These are phyloP conservation scores for Plagodis pulveraria DNA, from an alignment of 2,888 invertebrate genomes.

Conservation along the genomic window DNA sequence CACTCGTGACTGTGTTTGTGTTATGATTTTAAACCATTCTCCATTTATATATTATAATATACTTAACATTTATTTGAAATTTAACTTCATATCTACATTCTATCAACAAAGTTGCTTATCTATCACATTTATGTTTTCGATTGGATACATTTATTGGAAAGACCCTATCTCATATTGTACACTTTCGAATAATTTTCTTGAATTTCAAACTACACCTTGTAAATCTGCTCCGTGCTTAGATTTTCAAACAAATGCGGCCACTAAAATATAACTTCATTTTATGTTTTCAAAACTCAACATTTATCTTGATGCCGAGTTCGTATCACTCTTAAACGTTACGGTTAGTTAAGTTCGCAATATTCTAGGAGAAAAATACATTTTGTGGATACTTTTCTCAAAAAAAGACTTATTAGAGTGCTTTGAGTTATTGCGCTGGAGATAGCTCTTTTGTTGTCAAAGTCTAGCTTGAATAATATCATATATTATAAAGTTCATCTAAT, in stretches of 20 bases:
- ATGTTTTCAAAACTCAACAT: slow-evolving; percentile 17
- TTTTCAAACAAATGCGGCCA: slow-evolving; percentile 19
- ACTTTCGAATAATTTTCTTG: slow-evolving; percentile 14
- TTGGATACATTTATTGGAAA: slow-evolving; percentile 3
- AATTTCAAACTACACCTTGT: slow-evolving; percentile 20
- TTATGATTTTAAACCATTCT: no score
- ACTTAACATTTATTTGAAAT: no score
- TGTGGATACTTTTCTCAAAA: slow-evolving; percentile 7
- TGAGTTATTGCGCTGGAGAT: slow-evolving; percentile 15
- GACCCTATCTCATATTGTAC: slow-evolving; percentile 12
- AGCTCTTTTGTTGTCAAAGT: neutral
- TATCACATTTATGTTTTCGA: neutral
- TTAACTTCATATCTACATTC: no score
- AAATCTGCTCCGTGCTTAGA: slow-evolving; percentile 24
- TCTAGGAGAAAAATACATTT: slow-evolving; percentile 12
- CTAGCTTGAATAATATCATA: no score
- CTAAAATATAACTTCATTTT: slow-evolving; percentile 18
- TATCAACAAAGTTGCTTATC: neutral
- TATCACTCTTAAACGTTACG: slow-evolving; percentile 21
- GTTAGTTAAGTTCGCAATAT: slow-evolving; percentile 23
- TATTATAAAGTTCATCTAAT: no score
- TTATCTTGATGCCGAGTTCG: slow-evolving; percentile 19
- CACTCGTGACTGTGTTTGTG: no score
- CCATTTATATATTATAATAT: no score
- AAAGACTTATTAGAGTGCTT: slow-evolving; percentile 6